Evolutionary conservation across 2,888 invertebrate species (phyloP).

Genomic region (Ochlodes sylvanus): DNA sequence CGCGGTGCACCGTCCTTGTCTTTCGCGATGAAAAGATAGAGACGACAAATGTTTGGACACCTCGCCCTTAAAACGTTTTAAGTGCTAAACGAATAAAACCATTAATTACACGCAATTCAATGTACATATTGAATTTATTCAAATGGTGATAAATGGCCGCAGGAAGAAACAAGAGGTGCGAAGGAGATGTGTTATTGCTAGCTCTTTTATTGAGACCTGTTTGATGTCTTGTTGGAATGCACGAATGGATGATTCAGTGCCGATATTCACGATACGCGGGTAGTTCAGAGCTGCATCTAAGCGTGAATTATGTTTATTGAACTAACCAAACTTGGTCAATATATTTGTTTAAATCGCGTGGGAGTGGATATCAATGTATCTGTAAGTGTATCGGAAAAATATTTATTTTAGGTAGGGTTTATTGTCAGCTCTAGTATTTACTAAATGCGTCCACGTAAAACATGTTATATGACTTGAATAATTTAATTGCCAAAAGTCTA

Average conservation of each 20-base stretch:
- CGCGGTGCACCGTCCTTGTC: slow-evolving; percentile 58
- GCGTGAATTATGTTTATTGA: slow-evolving; percentile 39
- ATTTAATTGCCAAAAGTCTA: too few species aligned
- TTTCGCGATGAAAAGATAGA: slow-evolving; percentile 50
- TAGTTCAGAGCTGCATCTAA: slow-evolving; percentile 34
- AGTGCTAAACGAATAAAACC: slow-evolving; percentile 85
- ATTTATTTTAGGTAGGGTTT: slow-evolving; percentile 16
- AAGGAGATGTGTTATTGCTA: slow-evolving; percentile 55
- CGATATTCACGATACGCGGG: slow-evolving; percentile 50
- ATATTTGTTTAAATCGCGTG: slow-evolving; percentile 35
- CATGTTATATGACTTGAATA: too few species aligned
- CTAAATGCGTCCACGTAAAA: too few species aligned
- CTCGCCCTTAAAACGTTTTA: slow-evolving; percentile 82
- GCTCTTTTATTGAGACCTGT: slow-evolving; percentile 49
- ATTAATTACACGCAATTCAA: slow-evolving; percentile 84
- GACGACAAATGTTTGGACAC: slow-evolving; percentile 78
- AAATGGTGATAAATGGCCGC: slow-evolving; percentile 82
- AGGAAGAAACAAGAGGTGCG: slow-evolving; percentile 75
- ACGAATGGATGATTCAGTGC: slow-evolving; percentile 60
- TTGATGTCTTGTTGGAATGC: slow-evolving; percentile 59
- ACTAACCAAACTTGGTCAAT: slow-evolving; percentile 36
- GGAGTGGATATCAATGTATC: slow-evolving; percentile 16
- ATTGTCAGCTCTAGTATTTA: too few species aligned
- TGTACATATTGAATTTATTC: slow-evolving; percentile 86
- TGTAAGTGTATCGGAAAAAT: slow-evolving; percentile 1